These are phyloP conservation scores for Asarcornis scutulata DNA, from an alignment of 2,113 vertebrate species.

Conservation along the genomic window DNA sequence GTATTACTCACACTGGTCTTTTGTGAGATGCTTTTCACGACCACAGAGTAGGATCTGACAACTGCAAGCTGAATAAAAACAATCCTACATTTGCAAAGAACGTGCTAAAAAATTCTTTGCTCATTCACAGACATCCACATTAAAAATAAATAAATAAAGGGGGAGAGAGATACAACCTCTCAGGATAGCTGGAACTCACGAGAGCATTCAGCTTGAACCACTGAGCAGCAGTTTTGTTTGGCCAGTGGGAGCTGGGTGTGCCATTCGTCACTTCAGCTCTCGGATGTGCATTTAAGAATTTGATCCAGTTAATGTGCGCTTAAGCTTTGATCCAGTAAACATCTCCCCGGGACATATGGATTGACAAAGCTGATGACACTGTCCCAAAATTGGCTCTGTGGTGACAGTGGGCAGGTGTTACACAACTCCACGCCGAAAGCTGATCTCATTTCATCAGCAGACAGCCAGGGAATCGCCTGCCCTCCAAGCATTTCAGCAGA, in stretches of 20 bases:
- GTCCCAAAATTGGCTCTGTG: conserved; percentile 30
- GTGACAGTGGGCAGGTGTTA: conserved; percentile 58
- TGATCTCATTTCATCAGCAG: conserved; percentile 52
- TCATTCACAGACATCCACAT: not conserved
- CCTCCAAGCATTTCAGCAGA: conserved; percentile 26
- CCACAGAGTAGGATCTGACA: not conserved
- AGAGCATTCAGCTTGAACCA: not conserved
- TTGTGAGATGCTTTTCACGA: not conserved
- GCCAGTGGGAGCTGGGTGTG: not conserved
- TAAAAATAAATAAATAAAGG: fast-evolving
- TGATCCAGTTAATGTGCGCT: conserved; percentile 7
- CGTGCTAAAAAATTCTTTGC: not conserved
- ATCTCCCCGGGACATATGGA: not conserved
- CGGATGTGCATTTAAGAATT: not conserved
- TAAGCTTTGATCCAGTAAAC: conserved; percentile 29
- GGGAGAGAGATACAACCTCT: not conserved
- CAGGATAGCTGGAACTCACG: not conserved
- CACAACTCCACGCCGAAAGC: not conserved
- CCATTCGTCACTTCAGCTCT: not conserved
- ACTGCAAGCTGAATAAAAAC: not conserved
- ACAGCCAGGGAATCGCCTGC: conserved; percentile 27
- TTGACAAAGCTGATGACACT: conserved; percentile 49
- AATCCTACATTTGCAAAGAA: not conserved
- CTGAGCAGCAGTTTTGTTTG: not conserved
- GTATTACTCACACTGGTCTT: not conserved